Percentiles rank a stretch among this genome's conserved stretches.
phyloP scores from a whole-genome alignment of 2,888 invertebrate species.

The Plusia festucae region DNA sequence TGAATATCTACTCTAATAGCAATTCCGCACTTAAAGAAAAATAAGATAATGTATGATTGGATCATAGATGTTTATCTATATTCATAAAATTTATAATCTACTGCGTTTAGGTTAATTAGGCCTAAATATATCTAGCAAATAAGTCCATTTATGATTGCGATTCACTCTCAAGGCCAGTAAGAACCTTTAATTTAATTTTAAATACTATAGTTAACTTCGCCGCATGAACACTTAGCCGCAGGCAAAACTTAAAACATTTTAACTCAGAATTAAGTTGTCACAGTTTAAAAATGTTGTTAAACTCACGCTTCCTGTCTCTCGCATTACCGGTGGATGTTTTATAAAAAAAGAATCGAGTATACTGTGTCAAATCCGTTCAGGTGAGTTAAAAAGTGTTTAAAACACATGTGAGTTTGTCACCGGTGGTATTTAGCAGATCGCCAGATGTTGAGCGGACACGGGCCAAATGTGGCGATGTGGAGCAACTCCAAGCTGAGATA shows the following conservation, averaged over 20 bases:
- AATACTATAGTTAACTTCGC: background rate
- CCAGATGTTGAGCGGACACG: constrained; percentile 60
- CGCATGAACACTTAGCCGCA: background rate
- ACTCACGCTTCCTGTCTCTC: constrained; percentile 44
- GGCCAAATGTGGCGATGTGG: constrained; percentile 62
- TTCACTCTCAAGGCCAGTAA: background rate
- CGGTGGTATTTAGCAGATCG: constrained; percentile 45
- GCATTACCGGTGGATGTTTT: constrained; percentile 43
- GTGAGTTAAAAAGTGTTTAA: constrained; percentile 36
- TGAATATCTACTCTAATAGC: background rate
- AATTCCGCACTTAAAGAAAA: background rate
- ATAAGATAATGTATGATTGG: background rate
- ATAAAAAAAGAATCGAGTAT: constrained; percentile 45
- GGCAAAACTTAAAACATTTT: background rate
- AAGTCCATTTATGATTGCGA: background rate
- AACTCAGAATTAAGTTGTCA: constrained; percentile 22
- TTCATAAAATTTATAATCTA: background rate
- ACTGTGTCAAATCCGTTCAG: constrained; percentile 53
- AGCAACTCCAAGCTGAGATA: constrained; percentile 53
- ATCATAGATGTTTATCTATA: background rate
- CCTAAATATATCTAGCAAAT: background rate
- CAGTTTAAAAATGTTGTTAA: constrained; percentile 31
- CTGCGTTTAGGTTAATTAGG: background rate
- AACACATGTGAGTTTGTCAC: constrained; percentile 51
- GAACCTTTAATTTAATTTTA: constrained; percentile 2